Base-by-base conservation (phyloP, 2,113 vertebrate species). In the Columbina picui region DNA sequence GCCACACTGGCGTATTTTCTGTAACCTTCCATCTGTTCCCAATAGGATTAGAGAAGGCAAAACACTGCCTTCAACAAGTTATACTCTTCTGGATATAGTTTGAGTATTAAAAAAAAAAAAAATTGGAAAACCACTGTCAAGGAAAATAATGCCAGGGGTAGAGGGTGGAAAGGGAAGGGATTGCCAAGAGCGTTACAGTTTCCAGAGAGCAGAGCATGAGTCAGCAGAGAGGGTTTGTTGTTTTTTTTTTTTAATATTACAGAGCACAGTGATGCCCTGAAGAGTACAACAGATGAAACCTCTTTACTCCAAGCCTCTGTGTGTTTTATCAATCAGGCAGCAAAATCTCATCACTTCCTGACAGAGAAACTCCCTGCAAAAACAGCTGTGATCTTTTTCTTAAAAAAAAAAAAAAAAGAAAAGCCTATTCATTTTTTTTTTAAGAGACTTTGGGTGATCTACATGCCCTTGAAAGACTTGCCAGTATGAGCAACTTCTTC, bases 281-380 rank as follows among this genome's bases (percentile, higher is more conserved):
- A 94, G 89, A 96, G 80, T 63, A 61, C 83, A 85, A 55, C 69
- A 88, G 60, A 94, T 91, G 83, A 90, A 95, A 68, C 52, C 56
- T 96, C 95, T 97, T 97, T 90, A 94, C 74, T 93, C 67, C 91
- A 26, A 56, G 76, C 41, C 76, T 61, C 34, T 12, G 29, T 93
- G 76, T 97, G 94, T 97, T 98, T 95, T 97, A 95, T 94, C 90
- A 93, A 95, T 97, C 92, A 92, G 80, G 53, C 86, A 92, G 82
- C 68, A 82, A 96, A 89, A 52, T 65, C 87, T 86, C 67, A 79
- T 85, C 93, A 39, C 68, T 73, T 84, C 87, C 93, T 75, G 77
- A 9, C 47, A 89, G 77, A 89, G 91, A 73, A 93, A 74, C 78
- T 95, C 91, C 73, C 23, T 90, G 56, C 30, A 92, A 94, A 94